Percentiles rank a stretch among this genome's conserved stretches.
These are phyloP conservation scores for Oryctes rhinoceros DNA, from an alignment of 1,140 invertebrate genomes.

Conservation along the genomic window DNA sequence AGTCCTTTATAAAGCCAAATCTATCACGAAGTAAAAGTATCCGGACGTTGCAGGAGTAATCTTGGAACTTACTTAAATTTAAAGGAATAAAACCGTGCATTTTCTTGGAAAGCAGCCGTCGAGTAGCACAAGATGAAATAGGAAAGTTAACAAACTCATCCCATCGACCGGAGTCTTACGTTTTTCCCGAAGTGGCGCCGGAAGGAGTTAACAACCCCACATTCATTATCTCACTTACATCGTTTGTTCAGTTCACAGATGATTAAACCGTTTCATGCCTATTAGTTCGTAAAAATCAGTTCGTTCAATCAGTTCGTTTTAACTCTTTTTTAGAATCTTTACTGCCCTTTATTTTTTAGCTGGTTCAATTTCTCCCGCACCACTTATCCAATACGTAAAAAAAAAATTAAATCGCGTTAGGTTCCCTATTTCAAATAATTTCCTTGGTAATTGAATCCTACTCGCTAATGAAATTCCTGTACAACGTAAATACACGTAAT, in stretches of 20 bases:
- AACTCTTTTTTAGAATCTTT: not conserved
- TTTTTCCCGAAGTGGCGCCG: conserved; percentile 15
- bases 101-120: conserved; percentile 20
- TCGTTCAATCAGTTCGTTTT: not conserved
- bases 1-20: not conserved
- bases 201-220: conserved; percentile 29
- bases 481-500: no score
- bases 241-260: conserved; percentile 31
- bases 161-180: conserved; percentile 12
- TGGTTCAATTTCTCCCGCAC: not conserved
- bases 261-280: conserved; percentile 32
- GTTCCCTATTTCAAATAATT: not conserved
- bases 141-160: conserved; percentile 32
- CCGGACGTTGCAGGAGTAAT: not conserved
- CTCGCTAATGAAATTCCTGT: no score
- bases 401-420: no score
- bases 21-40: not conserved
- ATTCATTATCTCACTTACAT: conserved; percentile 35
- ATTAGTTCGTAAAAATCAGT: conserved; percentile 36
- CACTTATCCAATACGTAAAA: not conserved
- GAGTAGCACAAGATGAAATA: conserved; percentile 15
- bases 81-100: conserved; percentile 15
- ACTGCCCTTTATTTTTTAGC: not conserved
- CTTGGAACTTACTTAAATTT: conserved; percentile 11
- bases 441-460: not conserved